A percentile compares a stretch with the other conserved stretches of the same genome.
phyloP scores from a whole-genome alignment of 2,888 invertebrate species.

The Venusia cambrica region DNA sequence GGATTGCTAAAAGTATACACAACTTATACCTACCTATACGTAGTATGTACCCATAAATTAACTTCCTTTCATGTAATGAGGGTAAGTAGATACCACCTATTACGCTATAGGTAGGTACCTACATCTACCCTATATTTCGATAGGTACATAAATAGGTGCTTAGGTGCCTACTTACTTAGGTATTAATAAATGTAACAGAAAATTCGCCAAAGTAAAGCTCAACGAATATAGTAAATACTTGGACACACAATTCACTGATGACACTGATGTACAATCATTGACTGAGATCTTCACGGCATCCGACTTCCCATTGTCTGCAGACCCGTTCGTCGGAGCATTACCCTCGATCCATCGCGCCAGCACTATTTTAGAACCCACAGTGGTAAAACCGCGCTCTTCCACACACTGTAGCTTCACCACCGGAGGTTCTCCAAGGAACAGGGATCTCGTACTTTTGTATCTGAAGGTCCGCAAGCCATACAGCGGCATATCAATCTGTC shows the following conservation, averaged over 20 bases:
- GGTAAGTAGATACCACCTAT: too few relatives aligned
- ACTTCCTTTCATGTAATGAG: too few relatives aligned
- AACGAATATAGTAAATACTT: not conserved
- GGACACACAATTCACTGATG: constrained; percentile 1
- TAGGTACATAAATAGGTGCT: too few relatives aligned
- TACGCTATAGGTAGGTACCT: too few relatives aligned
- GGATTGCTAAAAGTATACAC: too few relatives aligned
- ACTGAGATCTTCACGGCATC: constrained; percentile 6
- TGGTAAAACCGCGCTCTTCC: constrained; percentile 39
- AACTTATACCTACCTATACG: too few relatives aligned
- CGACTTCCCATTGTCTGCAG: not conserved
- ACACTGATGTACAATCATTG: constrained; percentile 8
- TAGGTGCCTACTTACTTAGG: not conserved
- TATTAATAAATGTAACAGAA: too few relatives aligned
- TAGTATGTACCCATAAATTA: too few relatives aligned
- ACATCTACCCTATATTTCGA: too few relatives aligned
- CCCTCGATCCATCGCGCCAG: constrained; percentile 53
- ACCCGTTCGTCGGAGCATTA: constrained; percentile 1
- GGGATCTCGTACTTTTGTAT: constrained; percentile 44
- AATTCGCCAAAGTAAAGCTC: constrained; percentile 3
- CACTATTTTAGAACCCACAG: constrained; percentile 52
- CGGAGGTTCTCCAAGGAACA: constrained; percentile 68
- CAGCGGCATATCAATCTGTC: constrained; percentile 31
- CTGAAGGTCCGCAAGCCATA: constrained; percentile 49
- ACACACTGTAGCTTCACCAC: constrained; percentile 75